Evolutionary conservation across 2,113 vertebrate genomes (phyloP).

Genomic region (Crocuta crocuta): DNA sequence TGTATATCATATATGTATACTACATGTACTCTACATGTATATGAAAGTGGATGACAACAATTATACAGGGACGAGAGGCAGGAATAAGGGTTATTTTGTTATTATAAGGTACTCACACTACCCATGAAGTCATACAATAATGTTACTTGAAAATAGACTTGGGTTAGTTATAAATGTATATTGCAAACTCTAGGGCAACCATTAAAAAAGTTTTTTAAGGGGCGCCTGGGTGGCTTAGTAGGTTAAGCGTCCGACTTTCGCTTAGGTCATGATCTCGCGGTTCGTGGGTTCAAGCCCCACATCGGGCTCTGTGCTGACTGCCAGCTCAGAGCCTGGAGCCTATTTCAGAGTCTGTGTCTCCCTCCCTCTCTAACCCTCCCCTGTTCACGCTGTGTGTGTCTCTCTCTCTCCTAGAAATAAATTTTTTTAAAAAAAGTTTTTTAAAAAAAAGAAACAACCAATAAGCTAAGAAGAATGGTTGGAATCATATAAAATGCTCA

Average conservation of each 20-base stretch:
- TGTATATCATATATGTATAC: too few species aligned
- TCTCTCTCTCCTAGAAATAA: too few species aligned
- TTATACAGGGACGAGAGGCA: neutral
- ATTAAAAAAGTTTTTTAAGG: neutral
- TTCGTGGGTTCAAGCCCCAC: too few species aligned
- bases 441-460: neutral
- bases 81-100: neutral
- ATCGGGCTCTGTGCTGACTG: too few species aligned
- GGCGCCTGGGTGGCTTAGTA: too few species aligned
- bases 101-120: neutral
- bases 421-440: neutral
- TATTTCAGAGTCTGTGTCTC: too few species aligned
- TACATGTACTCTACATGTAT: neutral
- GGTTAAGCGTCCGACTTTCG: too few species aligned
- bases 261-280: too few species aligned
- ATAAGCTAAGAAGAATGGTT: neutral
- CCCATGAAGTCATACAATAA: neutral
- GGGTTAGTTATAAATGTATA: neutral
- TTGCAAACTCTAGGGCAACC: neutral
- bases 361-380: too few species aligned
- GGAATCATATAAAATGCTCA: neutral
- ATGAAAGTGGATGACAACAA: neutral
- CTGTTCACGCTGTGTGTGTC: too few species aligned
- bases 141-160: neutral
- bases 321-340: too few species aligned